Base-by-base conservation (phyloP, 2,888 invertebrate species). In the Luperina nickerlii region DNA sequence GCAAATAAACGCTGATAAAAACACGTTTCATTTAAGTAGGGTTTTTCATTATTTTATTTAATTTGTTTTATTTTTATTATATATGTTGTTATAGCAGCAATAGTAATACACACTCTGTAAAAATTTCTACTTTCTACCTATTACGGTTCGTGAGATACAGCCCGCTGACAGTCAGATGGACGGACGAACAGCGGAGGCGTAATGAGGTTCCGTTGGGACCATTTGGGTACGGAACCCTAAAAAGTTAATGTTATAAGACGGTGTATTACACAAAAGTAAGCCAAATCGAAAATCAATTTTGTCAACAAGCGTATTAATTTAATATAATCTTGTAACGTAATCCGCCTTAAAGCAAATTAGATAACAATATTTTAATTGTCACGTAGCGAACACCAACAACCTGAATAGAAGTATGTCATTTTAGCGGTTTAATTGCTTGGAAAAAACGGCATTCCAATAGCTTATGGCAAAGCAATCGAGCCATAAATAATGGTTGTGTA, bases 401-500 rank as follows among this genome's bases (percentile, higher is more conserved):
- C 66, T 82, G 86, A 87, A 87, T 87, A 84, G 79, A 88, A 76
- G 82, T 81, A 82, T 79, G 85, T 87, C 87, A 87, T 86, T 85
- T 88, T 83, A 89, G 84, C 70, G 62, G 85, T 91, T 92, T 91
- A 92, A 92, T 91, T 92, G 90, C 91, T 89, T 88, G 87, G 88
- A 91, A 94, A 92, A 94, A 93, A 89, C 90, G 65, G 80, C 90
- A 93, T 93, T 92, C 92, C 90, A 83, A 84, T 79, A 87, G 90
- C 88, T 91, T 91, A 90, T 87, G 86, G 89, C 90, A 87, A 90
- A 88, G 91, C 91, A 90, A 91, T 91, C 88, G 85, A 84, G 85
- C 82, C 86, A 92, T 93, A 92, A 93, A 93, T 92, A 93, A 91
- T 90, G 82, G 91, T 94, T 94, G 91, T 92, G 94, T 93, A 95